These are phyloP conservation scores for Crocuta crocuta DNA, from an alignment of 2,113 vertebrate species.

Conservation along the genomic window DNA sequence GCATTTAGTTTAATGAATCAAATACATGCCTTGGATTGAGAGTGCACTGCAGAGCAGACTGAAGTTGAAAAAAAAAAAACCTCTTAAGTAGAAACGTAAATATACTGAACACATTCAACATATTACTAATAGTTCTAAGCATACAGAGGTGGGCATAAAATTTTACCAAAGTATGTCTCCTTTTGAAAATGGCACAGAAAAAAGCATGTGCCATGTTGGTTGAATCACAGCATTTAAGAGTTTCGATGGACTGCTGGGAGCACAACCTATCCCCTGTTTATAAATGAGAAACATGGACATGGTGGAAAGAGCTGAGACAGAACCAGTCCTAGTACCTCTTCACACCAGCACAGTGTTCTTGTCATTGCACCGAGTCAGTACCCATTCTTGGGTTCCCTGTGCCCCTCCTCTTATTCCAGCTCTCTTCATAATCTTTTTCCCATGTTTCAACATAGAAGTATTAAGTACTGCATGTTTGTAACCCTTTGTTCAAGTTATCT, in stretches of 20 bases:
- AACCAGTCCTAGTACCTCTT: not conserved
- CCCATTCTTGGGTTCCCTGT: not conserved
- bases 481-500: not conserved
- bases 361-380: not conserved
- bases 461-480: not conserved
- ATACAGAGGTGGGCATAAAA: not conserved
- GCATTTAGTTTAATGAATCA: conserved; percentile 45
- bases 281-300: not conserved
- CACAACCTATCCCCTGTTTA: not conserved
- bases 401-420: not conserved
- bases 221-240: not conserved
- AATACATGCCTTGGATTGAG: not conserved
- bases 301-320: not conserved
- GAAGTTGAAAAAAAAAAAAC: not conserved
- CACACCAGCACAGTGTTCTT: no score
- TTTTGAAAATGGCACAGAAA: conserved; percentile 49
- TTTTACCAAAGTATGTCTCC: not conserved
- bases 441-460: not conserved
- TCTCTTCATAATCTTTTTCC: not conserved
- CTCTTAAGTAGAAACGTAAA: not conserved
- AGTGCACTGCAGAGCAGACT: not conserved
- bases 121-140: not conserved
- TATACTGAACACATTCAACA: not conserved
- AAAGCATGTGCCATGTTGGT: fast-evolving
- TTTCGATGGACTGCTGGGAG: not conserved